These are phyloP conservation scores for Theretra japonica DNA, from an alignment of 2,888 invertebrate species.

Conservation along the genomic window DNA sequence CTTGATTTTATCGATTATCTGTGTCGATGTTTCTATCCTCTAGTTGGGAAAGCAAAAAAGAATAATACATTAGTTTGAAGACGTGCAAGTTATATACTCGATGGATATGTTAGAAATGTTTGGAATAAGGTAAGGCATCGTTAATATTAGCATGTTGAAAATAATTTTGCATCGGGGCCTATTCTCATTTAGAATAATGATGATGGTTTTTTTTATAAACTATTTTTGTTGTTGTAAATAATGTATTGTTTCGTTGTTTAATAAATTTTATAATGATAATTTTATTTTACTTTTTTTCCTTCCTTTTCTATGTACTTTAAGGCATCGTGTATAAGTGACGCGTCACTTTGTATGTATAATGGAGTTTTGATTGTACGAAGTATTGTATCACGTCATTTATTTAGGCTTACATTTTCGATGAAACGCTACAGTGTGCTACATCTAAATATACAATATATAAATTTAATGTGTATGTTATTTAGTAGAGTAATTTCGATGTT, in stretches of 20 bases:
- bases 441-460: slow-evolving; percentile 1
- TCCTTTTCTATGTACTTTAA: slow-evolving; percentile 30
- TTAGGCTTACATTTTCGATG: slow-evolving; percentile 60
- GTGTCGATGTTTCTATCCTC: no score
- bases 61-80: neutral
- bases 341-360: slow-evolving; percentile 43
- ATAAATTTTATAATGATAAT: slow-evolving; percentile 75
- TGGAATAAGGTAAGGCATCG: neutral
- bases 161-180: slow-evolving; percentile 48
- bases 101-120: neutral
- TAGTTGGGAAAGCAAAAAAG: neutral
- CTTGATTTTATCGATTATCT: no score
- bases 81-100: neutral
- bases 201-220: slow-evolving; percentile 54
- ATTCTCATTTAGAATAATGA: slow-evolving; percentile 63
- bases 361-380: slow-evolving; percentile 28
- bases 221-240: slow-evolving; percentile 76
- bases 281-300: slow-evolving; percentile 58
- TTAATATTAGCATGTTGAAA: neutral
- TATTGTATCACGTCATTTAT: slow-evolving; percentile 52
- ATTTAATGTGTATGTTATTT: no score
- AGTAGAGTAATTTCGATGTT: no score
- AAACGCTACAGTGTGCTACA: slow-evolving; percentile 27
- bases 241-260: slow-evolving; percentile 71
- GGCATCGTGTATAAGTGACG: neutral